Evolutionary conservation across 2,888 invertebrate species (phyloP), one percentile per base, ranked within the genome.

Genomic region (Tenthredo livida): DNA sequence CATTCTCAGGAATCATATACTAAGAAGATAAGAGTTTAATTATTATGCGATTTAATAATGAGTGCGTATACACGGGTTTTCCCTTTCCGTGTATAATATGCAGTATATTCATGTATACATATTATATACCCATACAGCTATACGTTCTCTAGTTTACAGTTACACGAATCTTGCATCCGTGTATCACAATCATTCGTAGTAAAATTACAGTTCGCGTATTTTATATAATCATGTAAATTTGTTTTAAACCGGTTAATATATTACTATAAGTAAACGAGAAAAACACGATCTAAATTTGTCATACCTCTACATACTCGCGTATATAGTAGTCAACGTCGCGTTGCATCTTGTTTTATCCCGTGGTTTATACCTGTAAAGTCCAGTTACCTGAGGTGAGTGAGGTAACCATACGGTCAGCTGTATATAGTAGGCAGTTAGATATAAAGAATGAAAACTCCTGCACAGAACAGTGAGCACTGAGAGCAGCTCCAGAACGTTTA

Each of bases 361-460:
- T 29, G 77, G 77, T 54, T 29, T 29, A 29, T 29, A n/a, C n/a
- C n/a, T n/a, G 29, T 29, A 29, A 29, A 29, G 29, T 29, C 29
- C 29, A 29, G 29, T 29, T 29, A 29, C 29, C 29, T 29, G 77
- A 54, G 54, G 50, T 54, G 29, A 77, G 77, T 77, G 77, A 77
- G 77, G 77, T 77, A 77, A 77, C 54, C 77, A 77, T 54, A 77
- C 17, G 17, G 29, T 17, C 72, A n/a, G 21, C n/a, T n/a, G 43
- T 40, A n/a, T n/a, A n/a, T n/a, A 43, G n/a, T 10, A 43, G 7
- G n/a, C 21, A 43, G 72, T 37, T 72, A 70, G 37, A 40, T 37
- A 43, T 73, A 73, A 73, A 73, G 72, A 73, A 73, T 73, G 15
- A 43, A 73, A 73, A 73, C 47, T 73, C 72, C 29, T 29, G 29